These are phyloP conservation scores for Sympetrum striolatum DNA, from an alignment of 2,888 invertebrate species.

Conservation along the genomic window DNA sequence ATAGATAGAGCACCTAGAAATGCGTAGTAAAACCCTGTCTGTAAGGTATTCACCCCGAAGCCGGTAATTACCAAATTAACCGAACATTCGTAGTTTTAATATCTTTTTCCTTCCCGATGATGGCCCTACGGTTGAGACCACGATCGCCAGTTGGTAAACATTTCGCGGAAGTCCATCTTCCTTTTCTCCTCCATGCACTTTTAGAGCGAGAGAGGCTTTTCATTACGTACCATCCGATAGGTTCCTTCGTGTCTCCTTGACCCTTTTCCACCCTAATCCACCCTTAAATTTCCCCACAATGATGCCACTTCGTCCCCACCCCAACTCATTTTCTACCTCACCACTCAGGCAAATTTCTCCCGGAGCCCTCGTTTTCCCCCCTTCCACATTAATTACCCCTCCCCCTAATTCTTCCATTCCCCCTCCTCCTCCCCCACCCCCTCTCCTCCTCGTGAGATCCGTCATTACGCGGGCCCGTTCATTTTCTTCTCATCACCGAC, in stretches of 20 bases:
- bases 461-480: not conserved
- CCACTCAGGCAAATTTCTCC: not conserved
- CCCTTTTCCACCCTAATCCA: not conserved
- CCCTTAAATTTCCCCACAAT: not conserved
- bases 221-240: not conserved
- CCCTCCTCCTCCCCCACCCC: too few species aligned
- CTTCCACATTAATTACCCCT: not conserved
- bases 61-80: not conserved
- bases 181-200: too few species aligned
- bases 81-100: too few species aligned
- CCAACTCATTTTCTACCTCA: not conserved
- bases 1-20: too few species aligned
- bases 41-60: too few species aligned
- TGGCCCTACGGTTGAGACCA: too few species aligned
- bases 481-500: not conserved
- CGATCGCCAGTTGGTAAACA: not conserved
- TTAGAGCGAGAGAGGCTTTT: not conserved
- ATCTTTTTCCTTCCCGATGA: too few species aligned
- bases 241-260: not conserved
- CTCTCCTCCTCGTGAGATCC: not conserved
- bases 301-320: not conserved
- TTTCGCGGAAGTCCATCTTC: too few species aligned
- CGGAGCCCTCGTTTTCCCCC: not conserved
- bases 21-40: too few species aligned
- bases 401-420: not conserved